A percentile compares a stretch with the other conserved stretches of the same genome.
phyloP scores from a whole-genome alignment of 2,113 vertebrate species.

The Marcusenius ussheri region DNA sequence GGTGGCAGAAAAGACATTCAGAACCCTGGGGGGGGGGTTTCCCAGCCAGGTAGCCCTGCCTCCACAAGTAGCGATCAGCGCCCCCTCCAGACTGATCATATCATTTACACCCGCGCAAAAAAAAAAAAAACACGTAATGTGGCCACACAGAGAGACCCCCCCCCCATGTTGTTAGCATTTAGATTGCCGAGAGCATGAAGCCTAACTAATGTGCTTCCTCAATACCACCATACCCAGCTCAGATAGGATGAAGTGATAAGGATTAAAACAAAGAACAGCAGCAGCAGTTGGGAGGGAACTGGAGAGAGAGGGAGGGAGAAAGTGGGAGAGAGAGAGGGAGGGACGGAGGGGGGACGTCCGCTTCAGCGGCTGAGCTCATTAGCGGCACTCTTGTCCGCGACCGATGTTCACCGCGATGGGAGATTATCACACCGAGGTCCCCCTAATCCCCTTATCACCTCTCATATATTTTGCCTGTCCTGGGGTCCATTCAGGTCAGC shows the following conservation, averaged over 20 bases:
- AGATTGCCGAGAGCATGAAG: constrained; percentile 85
- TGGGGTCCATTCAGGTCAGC: constrained; percentile 58
- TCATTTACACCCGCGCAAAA: neutral
- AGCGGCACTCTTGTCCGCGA: constrained; percentile 79
- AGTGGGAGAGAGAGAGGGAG: constrained; percentile 37
- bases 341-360: constrained; percentile 64
- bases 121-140: neutral
- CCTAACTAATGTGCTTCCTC: constrained; percentile 77
- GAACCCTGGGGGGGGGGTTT: neutral
- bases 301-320: constrained; percentile 45
- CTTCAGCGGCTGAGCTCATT: constrained; percentile 88
- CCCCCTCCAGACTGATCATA: neutral
- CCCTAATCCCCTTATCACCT: constrained; percentile 53
- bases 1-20: neutral
- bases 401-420: constrained; percentile 88
- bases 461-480: neutral
- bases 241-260: constrained; percentile 69
- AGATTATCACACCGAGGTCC: constrained; percentile 96
- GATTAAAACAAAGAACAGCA: constrained; percentile 72
- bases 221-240: constrained; percentile 65
- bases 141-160: constrained; percentile 32
- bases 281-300: constrained; percentile 62
- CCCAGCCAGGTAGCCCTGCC: neutral
- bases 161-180: constrained; percentile 91
- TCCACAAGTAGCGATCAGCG: neutral